Base-by-base conservation (phyloP, 2,113 vertebrate species). In the Callospermophilus lateralis region DNA sequence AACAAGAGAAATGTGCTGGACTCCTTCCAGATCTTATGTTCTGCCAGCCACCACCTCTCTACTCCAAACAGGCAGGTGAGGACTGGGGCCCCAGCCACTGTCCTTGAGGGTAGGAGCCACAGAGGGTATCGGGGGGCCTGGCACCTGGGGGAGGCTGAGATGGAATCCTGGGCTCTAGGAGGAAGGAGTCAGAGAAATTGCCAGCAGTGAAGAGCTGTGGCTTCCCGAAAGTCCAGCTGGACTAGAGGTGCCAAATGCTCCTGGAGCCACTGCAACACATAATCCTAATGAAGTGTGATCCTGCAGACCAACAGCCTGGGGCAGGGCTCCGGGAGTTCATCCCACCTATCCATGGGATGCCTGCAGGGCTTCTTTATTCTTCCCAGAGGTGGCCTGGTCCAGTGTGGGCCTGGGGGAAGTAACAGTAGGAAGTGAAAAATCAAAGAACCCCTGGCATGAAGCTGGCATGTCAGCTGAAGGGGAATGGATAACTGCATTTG, bases 281-380 rank as follows among this genome's bases (percentile, higher is more conserved):
- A 20, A 65, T 63, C 63, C 63, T 58, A 37, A 87, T 19, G 58
- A 74, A 63, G 53, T 15, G 3, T 16, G 32, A 85, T 72, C 95
- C 63, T 55, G 4, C 15, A 26, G 5, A 37, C 48, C 17, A 2
- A 34, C 2, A 5, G 5, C n/a, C 73, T 20, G 3, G 1, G 65
- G 61, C 48, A 1, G 58, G 24, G 0, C 0, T 0, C 0, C 4
- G 48, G 28, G 22, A 8, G 16, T 32, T 72, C 39, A 73, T 37
- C 70, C 39, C 34, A 13, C 53, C 85, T 90, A 28, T 30, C 67
- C 58, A 26, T 37, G 8, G 28, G 16, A 15, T 3, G 37, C 32
- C 81, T 37, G 1, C 0, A 1, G 4, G 78, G 30, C 26, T 10
- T 37, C 89, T 51, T 32, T 8, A 37, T 39, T 76, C 88, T 72